Evolutionary conservation across 2,888 invertebrate species (phyloP).

Genomic region (Pristionchus entomophagus): DNA sequence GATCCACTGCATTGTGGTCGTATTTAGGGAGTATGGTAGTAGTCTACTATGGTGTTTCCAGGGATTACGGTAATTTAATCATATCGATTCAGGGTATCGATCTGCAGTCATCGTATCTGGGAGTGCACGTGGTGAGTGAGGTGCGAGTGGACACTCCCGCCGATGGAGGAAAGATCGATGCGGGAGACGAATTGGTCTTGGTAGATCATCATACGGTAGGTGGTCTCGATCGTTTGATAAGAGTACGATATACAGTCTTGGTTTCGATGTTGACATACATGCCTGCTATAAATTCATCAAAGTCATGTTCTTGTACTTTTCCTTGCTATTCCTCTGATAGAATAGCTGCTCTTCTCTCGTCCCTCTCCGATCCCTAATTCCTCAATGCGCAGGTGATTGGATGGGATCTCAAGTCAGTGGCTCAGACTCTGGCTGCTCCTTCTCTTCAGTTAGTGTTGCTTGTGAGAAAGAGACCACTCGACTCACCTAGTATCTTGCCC

Average conservation of each 20-base stretch:
- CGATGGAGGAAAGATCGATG: constrained; percentile 91
- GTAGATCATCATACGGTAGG: constrained; percentile 82
- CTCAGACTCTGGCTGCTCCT: constrained; percentile 55
- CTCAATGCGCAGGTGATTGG: constrained; percentile 64
- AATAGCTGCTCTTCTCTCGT: too few species aligned
- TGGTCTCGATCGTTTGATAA: not conserved
- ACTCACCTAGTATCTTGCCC: constrained; percentile 6
- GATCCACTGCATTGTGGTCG: too few species aligned
- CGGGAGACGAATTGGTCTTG: constrained; percentile 96
- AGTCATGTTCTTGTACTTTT: too few species aligned
- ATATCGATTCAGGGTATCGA: constrained; percentile 85
- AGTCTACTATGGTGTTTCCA: not conserved
- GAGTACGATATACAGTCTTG: too few species aligned
- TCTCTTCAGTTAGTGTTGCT: constrained; percentile 83
- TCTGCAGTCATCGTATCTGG: constrained; percentile 88
- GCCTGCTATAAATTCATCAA: too few species aligned
- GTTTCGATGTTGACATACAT: too few species aligned
- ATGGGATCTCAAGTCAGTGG: constrained; percentile 65
- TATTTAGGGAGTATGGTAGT: too few species aligned
- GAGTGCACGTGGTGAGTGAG: constrained; percentile 86
- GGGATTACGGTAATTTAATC: not conserved
- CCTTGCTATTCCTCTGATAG: too few species aligned
- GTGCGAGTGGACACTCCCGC: constrained; percentile 86
- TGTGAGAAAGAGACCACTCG: constrained; percentile 45
- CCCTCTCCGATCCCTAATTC: too few species aligned